Evolutionary conservation across 2,113 vertebrate species (phyloP).

Genomic region (Steatornis caripensis): DNA sequence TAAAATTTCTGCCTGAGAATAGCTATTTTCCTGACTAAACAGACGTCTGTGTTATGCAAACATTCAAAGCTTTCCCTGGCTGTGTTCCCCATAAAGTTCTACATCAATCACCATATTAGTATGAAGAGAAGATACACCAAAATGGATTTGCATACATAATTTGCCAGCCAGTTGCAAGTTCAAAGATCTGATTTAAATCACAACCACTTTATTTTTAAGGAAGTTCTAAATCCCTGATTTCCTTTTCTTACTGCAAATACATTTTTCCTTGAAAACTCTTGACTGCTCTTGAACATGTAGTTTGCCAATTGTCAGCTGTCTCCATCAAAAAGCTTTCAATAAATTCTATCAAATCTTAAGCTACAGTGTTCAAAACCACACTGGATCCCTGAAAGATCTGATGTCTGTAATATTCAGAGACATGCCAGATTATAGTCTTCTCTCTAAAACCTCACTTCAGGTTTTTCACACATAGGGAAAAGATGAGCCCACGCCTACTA

Average conservation of each 20-base stretch:
- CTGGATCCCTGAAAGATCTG: background rate
- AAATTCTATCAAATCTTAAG: background rate
- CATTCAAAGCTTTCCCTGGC: background rate
- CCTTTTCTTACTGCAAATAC: background rate
- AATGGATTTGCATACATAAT: background rate
- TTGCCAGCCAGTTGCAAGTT: background rate
- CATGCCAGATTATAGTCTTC: background rate
- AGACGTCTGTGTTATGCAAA: background rate
- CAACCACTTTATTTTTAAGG: background rate
- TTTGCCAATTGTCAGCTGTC: background rate
- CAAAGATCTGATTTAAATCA: background rate
- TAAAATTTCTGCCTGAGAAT: background rate
- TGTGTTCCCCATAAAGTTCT: background rate
- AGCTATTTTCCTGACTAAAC: background rate
- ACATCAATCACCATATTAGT: background rate
- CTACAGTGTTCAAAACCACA: background rate
- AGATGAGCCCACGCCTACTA: background rate
- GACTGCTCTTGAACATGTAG: background rate
- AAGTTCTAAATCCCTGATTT: background rate
- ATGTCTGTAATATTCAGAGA: background rate
- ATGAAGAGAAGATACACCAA: background rate
- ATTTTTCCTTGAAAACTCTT: background rate
- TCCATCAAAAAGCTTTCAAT: background rate
- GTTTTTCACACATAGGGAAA: background rate
- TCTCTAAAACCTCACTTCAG: background rate